phyloP scores from a whole-genome alignment of 1,140 invertebrate species.

The Microplitis demolitor region DNA sequence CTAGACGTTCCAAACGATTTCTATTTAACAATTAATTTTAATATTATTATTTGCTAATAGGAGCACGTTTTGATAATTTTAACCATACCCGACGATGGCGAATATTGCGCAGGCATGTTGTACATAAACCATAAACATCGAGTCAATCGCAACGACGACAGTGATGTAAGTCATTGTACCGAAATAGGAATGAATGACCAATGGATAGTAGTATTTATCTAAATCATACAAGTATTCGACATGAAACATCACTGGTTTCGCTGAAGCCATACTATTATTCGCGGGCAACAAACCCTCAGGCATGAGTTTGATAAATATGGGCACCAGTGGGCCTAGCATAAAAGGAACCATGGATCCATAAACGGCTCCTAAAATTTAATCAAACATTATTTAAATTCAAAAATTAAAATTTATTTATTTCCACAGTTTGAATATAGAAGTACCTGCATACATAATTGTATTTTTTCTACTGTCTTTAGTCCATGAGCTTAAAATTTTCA shows the following conservation, averaged over 20 bases:
- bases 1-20: slow-evolving; percentile 30
- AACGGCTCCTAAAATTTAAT: slow-evolving; percentile 28
- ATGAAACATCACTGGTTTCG: slow-evolving; percentile 35
- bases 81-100: slow-evolving; percentile 39
- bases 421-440: neutral
- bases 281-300: neutral
- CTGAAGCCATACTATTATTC: slow-evolving; percentile 9
- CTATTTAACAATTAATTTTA: slow-evolving; percentile 17
- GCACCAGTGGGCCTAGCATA: slow-evolving; percentile 31
- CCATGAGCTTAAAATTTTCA: slow-evolving; percentile 28
- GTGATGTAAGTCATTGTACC: slow-evolving; percentile 33
- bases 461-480: slow-evolving; percentile 32
- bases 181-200: slow-evolving; percentile 38
- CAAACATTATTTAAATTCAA: neutral
- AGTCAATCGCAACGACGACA: slow-evolving; percentile 36
- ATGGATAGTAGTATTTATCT: slow-evolving; percentile 37
- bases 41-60: too few species aligned
- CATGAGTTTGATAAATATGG: slow-evolving; percentile 24
- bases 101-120: slow-evolving; percentile 41
- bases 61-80: neutral
- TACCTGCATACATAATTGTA: slow-evolving; percentile 33
- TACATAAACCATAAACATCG: slow-evolving; percentile 35
- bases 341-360: slow-evolving; percentile 40
- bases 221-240: slow-evolving; percentile 38
- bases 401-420: neutral